Evolutionary conservation across 2,797 vertebrate genomes (phyloP), one percentile per base, ranked within the genome.

Genomic region (Enteromius argenteus): DNA sequence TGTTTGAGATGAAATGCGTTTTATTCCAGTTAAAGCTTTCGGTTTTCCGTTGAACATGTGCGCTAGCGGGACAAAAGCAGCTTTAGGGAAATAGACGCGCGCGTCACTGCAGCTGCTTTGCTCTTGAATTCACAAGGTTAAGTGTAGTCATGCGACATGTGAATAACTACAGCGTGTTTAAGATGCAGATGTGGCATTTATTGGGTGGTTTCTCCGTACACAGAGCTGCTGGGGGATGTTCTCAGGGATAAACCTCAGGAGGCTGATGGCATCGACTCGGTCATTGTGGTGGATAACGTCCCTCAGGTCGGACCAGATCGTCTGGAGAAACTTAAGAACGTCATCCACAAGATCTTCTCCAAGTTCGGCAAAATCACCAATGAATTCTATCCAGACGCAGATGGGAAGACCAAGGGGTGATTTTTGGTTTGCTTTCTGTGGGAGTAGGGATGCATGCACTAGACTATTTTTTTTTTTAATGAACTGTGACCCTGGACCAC

Each of bases 291-390:
- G 42, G 98, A 99, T 93, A 99, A 97, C 0, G 97, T 99, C 5
- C 98, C 98, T 72, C 97, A 99, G 92, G 97, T 99, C 37, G 98
- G 97, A 69, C 97, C 96, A 0, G 97, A 99, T 85, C 94, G 98
- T 3, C 90, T 99, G 80, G 98, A 99, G 88, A 99, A 99, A 77
- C 95, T 99, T 7, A 99, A 97, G 89, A 99, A 99, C 3, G 98
- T 99, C 89, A 97, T 99, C 85, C 96, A 98, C 90, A 99, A 99
- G 94, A 98, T 99, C 89, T 99, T 99, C 92, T 99, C 98, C 78
- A 99, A 98, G 89, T 99, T 99, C 76, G 98, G 98, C 56, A 99
- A 98, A 91, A 98, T 99, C 91, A 97, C 96, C 44, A 99, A 97
- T 2, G 98, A 99, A 88, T 98, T 96, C 91, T 99, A 99, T 30